Base-by-base conservation (phyloP, 2,113 vertebrate species). In the Peucedramus taeniatus region DNA sequence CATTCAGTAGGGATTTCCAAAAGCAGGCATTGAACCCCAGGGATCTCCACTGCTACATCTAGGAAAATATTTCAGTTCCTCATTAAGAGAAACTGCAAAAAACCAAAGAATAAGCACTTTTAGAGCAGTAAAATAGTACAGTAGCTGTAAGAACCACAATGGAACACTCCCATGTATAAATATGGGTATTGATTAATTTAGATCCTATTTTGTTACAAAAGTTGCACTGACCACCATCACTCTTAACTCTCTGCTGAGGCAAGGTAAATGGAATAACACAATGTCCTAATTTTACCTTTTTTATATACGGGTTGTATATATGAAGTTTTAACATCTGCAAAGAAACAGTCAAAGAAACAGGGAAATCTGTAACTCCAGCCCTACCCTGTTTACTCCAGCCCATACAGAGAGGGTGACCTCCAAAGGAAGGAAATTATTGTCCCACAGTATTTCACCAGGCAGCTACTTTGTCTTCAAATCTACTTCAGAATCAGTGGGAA, bases 221-320 rank as follows among this genome's bases (percentile, higher is more conserved):
- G 40, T 37, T 70, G 27, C 17, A 22, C 33, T 79, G 28, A 50
- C 16, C 35, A 69, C 20, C 37, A 44, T 17, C 37, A 61, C 5
- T 3, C 26, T 81, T 50, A 47, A 51, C 26, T 47, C 14, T 18
- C 17, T 79, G 27, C 79, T 24, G 13, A 53, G 15, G 39, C 7
- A 81, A 74, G 12, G 26, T 24, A 59, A 15, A n/a, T 5, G 13
- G 7, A 84, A 57, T 1, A 61, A 21, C 14, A 61, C 13, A 57
- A 20, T 22, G 8, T 40, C 57, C 20, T 87, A 37, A 56, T 61
- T 89, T 81, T 31, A 33, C 9, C 22, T 50, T 68, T 70, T n/a
- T 49, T 21, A n/a, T n/a, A 10, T 0, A 0, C 23, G 21, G 11
- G 1, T 24, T 81, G 8, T 9, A n/a, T 13, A 4, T 33, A 59